Evolutionary conservation across 92 coral and sea anemone species (phyloP).

Genomic region (Diadumene lineata): DNA sequence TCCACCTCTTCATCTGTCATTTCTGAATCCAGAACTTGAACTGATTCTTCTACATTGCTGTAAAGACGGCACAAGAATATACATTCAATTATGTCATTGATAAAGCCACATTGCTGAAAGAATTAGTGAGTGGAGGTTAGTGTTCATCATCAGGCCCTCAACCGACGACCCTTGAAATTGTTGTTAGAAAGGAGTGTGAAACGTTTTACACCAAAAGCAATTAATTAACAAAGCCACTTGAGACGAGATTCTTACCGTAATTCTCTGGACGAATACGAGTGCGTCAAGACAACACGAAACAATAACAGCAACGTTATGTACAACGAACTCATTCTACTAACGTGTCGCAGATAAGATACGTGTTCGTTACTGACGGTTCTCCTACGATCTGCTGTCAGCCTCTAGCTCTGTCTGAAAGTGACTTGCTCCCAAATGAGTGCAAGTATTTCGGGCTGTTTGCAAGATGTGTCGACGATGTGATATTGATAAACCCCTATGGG

Average conservation of each 20-base stretch:
- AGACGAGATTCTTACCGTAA: conserved; percentile 25
- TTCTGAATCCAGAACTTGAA: not conserved
- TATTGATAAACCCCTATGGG: conserved; percentile 2
- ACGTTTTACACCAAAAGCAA: conserved; percentile 15
- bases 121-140: not conserved
- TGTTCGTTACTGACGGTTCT: not conserved
- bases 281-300: conserved; percentile 14
- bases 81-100: not conserved
- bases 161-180: conserved; percentile 9
- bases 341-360: conserved; percentile 22
- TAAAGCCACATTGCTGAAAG: not conserved
- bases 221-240: conserved; percentile 28
- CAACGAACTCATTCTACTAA: conserved; percentile 11
- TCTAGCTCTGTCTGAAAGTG: conserved; percentile 11
- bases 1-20: conserved; percentile 23
- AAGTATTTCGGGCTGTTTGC: conserved; percentile 19
- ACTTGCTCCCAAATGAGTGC: conserved; percentile 1
- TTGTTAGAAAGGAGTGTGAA: not conserved
- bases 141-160: conserved; percentile 16
- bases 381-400: conserved; percentile 31
- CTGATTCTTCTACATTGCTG: conserved; percentile 39
- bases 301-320: conserved; percentile 14
- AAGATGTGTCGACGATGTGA: conserved; percentile 27
- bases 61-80: conserved; percentile 1
- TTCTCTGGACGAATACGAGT: conserved; percentile 11